Conservation (phyloP, 1,140 invertebrate genomes). For the Lasioglossum albipes region DNA sequence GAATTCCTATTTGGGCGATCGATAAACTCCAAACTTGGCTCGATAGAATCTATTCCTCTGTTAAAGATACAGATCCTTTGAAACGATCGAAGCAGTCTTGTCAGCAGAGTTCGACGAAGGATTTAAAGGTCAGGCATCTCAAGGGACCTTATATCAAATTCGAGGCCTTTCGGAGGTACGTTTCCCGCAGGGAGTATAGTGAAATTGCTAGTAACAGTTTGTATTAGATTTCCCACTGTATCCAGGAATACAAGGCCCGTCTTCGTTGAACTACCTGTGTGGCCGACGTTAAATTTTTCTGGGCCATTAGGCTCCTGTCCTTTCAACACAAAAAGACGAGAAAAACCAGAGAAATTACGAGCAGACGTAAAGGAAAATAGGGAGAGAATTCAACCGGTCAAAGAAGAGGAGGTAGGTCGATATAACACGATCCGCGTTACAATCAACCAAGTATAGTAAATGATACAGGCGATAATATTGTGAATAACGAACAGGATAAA, state of each 20-base stretch:
- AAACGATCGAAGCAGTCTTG: constrained; percentile 63
- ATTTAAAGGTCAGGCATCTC: constrained; percentile 73
- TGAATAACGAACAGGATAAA: constrained; percentile 68
- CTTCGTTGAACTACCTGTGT: constrained; percentile 76
- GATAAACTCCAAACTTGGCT: constrained; percentile 81
- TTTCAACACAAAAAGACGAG: constrained; percentile 67
- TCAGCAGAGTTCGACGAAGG: constrained; percentile 69
- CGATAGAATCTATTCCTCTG: constrained; percentile 74
- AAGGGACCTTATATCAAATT: constrained; percentile 80
- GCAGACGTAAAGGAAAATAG: constrained; percentile 76
- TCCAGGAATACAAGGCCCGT: constrained; percentile 77
- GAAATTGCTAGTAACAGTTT: not conserved
- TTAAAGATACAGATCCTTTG: constrained; percentile 68
- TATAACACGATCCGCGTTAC: not conserved
- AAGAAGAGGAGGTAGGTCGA: constrained; percentile 68
- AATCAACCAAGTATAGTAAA: not conserved
- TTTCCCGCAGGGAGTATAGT: not conserved
- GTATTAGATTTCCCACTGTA: constrained; percentile 22
- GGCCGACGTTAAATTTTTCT: constrained; percentile 78
- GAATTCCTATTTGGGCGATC: constrained; percentile 83
- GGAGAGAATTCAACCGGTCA: constrained; percentile 60
- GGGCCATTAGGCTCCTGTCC: constrained; percentile 76
- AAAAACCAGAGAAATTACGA: constrained; percentile 54
- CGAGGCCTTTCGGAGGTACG: constrained; percentile 79
- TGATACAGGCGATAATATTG: not conserved